Conservation (phyloP, 2,797 vertebrate species). For the Coreius guichenoti region DNA sequence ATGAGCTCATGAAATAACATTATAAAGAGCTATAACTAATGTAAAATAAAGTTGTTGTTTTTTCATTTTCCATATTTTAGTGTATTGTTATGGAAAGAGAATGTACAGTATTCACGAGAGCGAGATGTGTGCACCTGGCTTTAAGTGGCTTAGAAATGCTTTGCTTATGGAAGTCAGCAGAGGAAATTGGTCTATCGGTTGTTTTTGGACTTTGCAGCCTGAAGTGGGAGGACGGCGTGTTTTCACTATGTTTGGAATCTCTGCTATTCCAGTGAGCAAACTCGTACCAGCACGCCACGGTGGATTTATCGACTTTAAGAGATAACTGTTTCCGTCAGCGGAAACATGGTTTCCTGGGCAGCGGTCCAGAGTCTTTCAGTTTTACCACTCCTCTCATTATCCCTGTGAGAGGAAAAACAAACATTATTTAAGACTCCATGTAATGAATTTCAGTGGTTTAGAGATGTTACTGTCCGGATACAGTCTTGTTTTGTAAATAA, state of each 20-base stretch:
- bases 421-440: conserved; percentile 17
- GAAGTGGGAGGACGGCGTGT: background rate
- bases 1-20: background rate
- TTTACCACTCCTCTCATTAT: conserved; percentile 28
- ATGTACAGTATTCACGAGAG: background rate
- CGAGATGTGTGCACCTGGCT: conserved; percentile 1
- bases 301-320: conserved; percentile 51
- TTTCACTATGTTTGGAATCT: conserved; percentile 62
- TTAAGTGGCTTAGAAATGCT: background rate
- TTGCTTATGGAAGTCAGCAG: background rate
- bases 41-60: background rate
- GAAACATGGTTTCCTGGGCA: conserved; percentile 49
- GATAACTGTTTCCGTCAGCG: conserved; percentile 37
- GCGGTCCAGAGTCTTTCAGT: conserved; percentile 4
- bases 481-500: conserved; percentile 30
- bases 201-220: background rate
- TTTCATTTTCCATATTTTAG: background rate
- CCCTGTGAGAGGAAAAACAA: conserved; percentile 15
- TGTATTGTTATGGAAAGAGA: background rate
- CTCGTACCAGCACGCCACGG: conserved; percentile 3
- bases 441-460: conserved; percentile 26
- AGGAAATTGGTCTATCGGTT: conserved; percentile 10
- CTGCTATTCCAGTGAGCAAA: conserved; percentile 63
- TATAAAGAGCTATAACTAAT: background rate
- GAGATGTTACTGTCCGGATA: background rate